These are phyloP conservation scores for Tamandua tetradactyla DNA, from an alignment of 2,797 vertebrate genomes.

Conservation along the genomic window DNA sequence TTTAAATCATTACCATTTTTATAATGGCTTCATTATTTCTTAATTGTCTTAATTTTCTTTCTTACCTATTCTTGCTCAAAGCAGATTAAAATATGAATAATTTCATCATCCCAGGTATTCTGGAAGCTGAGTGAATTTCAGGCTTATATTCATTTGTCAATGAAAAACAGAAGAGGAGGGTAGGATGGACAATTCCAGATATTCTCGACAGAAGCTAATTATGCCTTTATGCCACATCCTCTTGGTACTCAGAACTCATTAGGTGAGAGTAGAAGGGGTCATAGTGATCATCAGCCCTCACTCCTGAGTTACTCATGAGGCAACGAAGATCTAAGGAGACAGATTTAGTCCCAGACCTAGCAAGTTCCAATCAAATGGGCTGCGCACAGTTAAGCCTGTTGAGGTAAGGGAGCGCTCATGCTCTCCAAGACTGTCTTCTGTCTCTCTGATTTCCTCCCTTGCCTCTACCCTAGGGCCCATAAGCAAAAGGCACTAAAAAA, in stretches of 20 bases:
- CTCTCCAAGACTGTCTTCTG: neutral
- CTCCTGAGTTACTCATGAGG: neutral
- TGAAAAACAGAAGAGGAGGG: constrained; percentile 54
- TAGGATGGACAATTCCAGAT: constrained; percentile 47
- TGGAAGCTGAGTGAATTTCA: constrained; percentile 70
- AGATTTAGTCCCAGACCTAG: neutral
- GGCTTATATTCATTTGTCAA: constrained; percentile 59
- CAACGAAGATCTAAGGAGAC: neutral
- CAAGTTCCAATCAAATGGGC: neutral
- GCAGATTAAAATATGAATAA: constrained; percentile 75
- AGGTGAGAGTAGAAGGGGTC: neutral
- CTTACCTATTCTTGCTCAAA: constrained; percentile 79
- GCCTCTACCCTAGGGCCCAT: neutral
- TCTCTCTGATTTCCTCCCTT: neutral
- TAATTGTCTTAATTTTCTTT: constrained; percentile 79
- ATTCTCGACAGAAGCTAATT: constrained; percentile 51
- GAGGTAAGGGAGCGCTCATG: neutral
- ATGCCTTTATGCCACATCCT: neutral
- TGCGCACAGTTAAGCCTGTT: neutral
- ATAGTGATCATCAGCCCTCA: neutral
- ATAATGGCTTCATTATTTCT: constrained; percentile 80
- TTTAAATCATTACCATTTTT: constrained; percentile 80
- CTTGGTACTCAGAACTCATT: neutral
- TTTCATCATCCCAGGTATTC: constrained; percentile 69
- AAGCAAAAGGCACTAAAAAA: neutral